Conservation (phyloP, 1,140 invertebrate species). For the Drosophila rhopaloa region DNA sequence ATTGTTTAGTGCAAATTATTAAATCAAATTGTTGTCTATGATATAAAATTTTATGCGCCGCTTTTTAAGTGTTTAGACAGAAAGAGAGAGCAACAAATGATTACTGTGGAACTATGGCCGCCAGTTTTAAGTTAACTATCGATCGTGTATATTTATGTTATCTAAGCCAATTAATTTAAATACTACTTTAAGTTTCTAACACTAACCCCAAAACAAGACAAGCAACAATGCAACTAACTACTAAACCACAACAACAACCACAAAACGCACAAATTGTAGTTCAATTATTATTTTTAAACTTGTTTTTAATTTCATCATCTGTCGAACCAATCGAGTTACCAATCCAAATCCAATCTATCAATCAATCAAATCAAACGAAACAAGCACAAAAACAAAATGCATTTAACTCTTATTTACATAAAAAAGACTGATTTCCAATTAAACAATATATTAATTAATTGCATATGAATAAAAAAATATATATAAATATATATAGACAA, state of each 20-base stretch:
- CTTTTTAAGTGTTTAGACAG: constrained; percentile 59
- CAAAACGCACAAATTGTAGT: constrained; percentile 65
- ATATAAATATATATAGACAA: constrained; percentile 72
- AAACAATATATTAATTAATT: constrained; percentile 81
- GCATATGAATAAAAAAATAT: constrained; percentile 61
- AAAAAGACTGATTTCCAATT: constrained; percentile 84
- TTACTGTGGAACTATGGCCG: constrained; percentile 23
- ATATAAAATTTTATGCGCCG: constrained; percentile 71
- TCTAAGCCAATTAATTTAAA: constrained; percentile 47
- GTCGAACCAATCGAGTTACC: constrained; percentile 26
- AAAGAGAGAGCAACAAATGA: constrained; percentile 25
- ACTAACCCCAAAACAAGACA: constrained; percentile 65
- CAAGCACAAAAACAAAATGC: constrained; percentile 67
- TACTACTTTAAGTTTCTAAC: constrained; percentile 41
- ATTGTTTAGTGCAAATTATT: constrained; percentile 70
- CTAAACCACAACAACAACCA: constrained; percentile 25
- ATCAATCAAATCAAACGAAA: constrained; percentile 43
- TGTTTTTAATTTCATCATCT: constrained; percentile 28
- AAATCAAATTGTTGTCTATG: constrained; percentile 73
- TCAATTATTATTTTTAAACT: constrained; percentile 60
- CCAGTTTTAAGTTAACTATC: constrained; percentile 40
- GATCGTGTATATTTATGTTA: constrained; percentile 59
- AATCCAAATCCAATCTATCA: constrained; percentile 27
- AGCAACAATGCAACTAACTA: constrained; percentile 72
- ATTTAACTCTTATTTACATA: constrained; percentile 83